A percentile compares a stretch with the other conserved stretches of the same genome.
Evolutionary conservation across 2,797 vertebrate species (phyloP).

Genomic region (Pogonophryne albipinna): DNA sequence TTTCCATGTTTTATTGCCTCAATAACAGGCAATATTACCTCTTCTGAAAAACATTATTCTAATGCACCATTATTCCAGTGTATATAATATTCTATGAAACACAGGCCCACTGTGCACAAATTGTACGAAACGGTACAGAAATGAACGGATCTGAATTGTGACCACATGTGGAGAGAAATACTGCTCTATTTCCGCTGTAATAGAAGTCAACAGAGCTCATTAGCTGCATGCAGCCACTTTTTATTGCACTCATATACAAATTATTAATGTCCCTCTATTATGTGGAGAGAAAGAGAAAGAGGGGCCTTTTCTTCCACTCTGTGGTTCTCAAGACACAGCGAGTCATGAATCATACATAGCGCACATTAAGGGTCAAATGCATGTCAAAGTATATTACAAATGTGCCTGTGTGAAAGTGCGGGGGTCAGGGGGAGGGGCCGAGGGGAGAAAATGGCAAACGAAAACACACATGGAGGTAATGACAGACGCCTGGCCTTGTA

Average conservation of each 20-base stretch:
- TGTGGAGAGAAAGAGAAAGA: background rate
- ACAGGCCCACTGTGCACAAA: background rate
- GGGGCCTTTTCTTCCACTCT: background rate
- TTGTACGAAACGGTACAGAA: background rate
- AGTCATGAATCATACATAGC: constrained; percentile 58
- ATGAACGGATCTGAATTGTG: constrained; percentile 12
- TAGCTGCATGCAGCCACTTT: constrained; percentile 9
- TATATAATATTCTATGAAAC: background rate
- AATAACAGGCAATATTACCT: too few species aligned
- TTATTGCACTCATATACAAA: constrained; percentile 1
- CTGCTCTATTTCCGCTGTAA: background rate
- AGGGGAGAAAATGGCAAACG: background rate
- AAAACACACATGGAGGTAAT: constrained; percentile 30
- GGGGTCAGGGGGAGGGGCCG: background rate
- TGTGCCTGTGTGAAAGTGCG: background rate
- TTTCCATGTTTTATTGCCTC: background rate
- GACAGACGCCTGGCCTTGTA: constrained; percentile 30
- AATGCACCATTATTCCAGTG: background rate
- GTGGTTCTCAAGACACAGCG: constrained; percentile 15
- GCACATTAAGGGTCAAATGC: constrained; percentile 48
- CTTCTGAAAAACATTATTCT: background rate
- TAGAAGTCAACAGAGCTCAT: constrained; percentile 26
- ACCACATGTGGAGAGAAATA: background rate
- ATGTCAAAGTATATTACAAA: constrained; percentile 16
- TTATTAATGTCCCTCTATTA: constrained; percentile 14